Conservation (phyloP, 1,140 invertebrate genomes). For the Gerris buenoi region DNA sequence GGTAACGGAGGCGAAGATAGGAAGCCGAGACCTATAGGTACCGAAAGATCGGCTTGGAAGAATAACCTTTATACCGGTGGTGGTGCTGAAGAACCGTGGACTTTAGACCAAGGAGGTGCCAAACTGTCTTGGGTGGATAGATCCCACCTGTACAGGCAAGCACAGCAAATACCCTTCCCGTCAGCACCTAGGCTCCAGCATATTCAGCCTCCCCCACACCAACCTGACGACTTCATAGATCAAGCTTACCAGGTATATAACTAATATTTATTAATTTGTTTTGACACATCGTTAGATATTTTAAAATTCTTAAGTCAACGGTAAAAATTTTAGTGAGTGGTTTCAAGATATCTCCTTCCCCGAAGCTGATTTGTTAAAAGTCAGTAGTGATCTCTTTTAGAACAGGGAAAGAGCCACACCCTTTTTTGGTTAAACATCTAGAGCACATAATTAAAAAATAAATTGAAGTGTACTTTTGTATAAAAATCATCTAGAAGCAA, state of each 20-base stretch:
- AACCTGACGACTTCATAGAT: not conserved
- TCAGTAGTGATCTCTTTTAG: no score
- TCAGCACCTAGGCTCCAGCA: not conserved
- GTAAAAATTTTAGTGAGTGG: no score
- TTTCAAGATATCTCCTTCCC: no score
- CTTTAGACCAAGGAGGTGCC: not conserved
- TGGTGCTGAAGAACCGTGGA: not conserved
- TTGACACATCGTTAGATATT: no score
- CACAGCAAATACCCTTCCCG: not conserved
- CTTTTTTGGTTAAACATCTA: no score
- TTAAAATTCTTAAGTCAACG: no score
- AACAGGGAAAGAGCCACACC: no score
- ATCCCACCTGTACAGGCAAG: not conserved
- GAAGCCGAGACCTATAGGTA: slow-evolving; percentile 20
- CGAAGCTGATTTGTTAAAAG: no score
- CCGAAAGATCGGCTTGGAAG: slow-evolving; percentile 23
- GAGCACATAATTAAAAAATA: no score
- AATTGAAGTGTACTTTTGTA: no score
- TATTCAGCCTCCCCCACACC: not conserved
- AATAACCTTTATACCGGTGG: slow-evolving; percentile 8
- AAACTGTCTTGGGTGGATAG: not conserved
- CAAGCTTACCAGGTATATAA: not conserved
- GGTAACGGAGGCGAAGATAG: not conserved
- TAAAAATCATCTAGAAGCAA: no score
- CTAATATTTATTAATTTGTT: no score